Evolutionary conservation across 2,797 vertebrate species (phyloP), one percentile per base, ranked within the genome.

Genomic region (Cephalopachus bancanus): DNA sequence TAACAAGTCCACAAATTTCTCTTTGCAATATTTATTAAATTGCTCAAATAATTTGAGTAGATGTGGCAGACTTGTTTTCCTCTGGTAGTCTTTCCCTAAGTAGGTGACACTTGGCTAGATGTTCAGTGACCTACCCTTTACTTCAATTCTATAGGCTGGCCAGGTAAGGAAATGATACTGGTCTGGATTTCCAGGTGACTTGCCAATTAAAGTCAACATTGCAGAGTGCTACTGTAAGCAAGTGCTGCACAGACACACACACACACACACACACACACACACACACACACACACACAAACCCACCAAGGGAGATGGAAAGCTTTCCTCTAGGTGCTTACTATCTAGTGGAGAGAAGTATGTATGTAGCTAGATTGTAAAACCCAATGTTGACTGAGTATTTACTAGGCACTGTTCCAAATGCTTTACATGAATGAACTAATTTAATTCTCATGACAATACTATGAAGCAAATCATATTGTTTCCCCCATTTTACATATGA

Each of bases 111-210:
- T 55, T 55, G 26, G 55, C 67, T 53, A 33, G 93, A 59, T 75
- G 20, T 67, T 85, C 89, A 53, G 1, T 49, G 72, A 89, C 72
- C 49, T 83, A 76, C 65, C 51, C 57, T 60, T 96, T 81, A 26
- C 69, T 49, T 55, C 53, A 69, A 30, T 60, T 53, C 59, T 60
- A 80, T 12, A 74, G 69, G 49, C 49, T 62, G 28, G 55, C 44
- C 75, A 57, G 75, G 15, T 57, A 24, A 37, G 81, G 75, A 51
- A 74, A 64, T 3, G 44, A 83, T 37, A 28, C 60, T 57, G 49
- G 49, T 65, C 22, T 76, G 62, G 76, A 59, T 75, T 89, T 72
- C 84, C 87, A 84, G 78, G 72, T 83, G 65, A 74, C 59, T 69
- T 59, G 76, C 75, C 76, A 64, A 22, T n/a, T 57, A 80, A 72